Conservation (phyloP, 2,888 invertebrate genomes). For the Tinea trinotella region DNA sequence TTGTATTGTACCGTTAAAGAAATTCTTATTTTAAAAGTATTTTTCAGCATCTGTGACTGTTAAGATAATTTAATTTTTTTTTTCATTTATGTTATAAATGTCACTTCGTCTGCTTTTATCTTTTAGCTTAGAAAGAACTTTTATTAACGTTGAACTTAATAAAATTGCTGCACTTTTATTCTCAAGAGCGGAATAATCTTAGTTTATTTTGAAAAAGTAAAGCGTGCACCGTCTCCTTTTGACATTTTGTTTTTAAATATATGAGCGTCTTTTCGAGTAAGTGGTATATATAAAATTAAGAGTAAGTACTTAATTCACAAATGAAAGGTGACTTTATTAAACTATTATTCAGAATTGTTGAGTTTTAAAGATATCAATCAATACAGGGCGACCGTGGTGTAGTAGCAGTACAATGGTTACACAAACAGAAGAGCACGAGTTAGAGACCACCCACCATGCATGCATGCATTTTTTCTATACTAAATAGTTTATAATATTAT, state of each 20-base stretch:
- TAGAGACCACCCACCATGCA: too few species aligned
- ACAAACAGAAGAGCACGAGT: too few species aligned
- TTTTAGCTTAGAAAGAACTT: background rate
- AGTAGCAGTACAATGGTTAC: too few species aligned
- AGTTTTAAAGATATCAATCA: too few species aligned
- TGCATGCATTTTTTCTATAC: too few species aligned
- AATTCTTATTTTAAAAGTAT: background rate
- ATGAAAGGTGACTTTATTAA: too few species aligned
- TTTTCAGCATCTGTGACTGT: background rate
- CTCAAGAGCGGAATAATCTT: constrained; percentile 1
- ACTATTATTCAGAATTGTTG: too few species aligned
- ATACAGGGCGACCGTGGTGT: too few species aligned
- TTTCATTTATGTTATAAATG: too few species aligned
- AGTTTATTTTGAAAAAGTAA: background rate
- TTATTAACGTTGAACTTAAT: background rate
- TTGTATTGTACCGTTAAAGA: background rate
- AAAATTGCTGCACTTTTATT: background rate
- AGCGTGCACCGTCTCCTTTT: background rate
- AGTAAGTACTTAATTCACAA: too few species aligned
- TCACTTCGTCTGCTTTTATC: background rate
- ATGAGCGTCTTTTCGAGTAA: background rate
- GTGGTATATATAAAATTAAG: too few species aligned
- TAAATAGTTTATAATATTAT: too few species aligned
- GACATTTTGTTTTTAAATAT: background rate
- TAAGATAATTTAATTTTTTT: background rate